Percentiles rank a stretch among this genome's conserved stretches.
Conservation (phyloP, 2,797 vertebrate genomes). For the Sebastes goodei region DNA sequence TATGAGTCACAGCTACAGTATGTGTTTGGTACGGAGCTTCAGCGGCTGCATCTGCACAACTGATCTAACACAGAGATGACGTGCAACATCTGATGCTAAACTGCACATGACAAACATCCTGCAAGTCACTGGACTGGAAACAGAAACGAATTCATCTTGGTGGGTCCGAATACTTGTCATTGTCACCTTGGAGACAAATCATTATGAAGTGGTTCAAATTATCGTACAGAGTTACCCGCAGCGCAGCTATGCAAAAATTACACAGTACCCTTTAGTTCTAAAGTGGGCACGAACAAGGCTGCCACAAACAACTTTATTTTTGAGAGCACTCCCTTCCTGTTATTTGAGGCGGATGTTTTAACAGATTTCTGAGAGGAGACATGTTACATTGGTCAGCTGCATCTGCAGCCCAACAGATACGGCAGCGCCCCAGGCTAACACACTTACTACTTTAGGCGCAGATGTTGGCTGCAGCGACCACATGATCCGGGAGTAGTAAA, state of each 20-base stretch:
- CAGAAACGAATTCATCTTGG: conserved; percentile 42
- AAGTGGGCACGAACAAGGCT: conserved; percentile 64
- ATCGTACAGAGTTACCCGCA: conserved; percentile 26
- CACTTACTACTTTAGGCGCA: conserved; percentile 29
- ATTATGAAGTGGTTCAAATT: conserved; percentile 32
- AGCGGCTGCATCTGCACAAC: not conserved
- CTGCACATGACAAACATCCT: conserved; percentile 25
- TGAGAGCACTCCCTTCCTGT: conserved; percentile 81
- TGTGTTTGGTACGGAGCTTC: not conserved
- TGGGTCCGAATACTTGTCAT: conserved; percentile 44
- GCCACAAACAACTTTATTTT: conserved; percentile 81
- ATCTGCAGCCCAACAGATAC: conserved; percentile 47
- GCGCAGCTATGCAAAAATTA: conserved; percentile 50
- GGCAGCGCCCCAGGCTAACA: conserved; percentile 34
- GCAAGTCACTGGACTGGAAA: not conserved
- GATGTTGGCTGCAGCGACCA: conserved; percentile 34
- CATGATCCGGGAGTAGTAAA: conserved; percentile 53
- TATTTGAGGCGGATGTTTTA: conserved; percentile 79
- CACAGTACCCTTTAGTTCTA: conserved; percentile 39
- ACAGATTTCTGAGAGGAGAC: conserved; percentile 62
- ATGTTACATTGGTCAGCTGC: conserved; percentile 63
- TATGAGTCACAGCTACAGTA: not conserved
- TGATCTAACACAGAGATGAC: not conserved
- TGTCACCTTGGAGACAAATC: conserved; percentile 55
- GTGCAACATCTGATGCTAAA: not conserved